These are phyloP conservation scores for Neodiprion virginianus DNA, from an alignment of 1,140 invertebrate genomes.

Conservation along the genomic window DNA sequence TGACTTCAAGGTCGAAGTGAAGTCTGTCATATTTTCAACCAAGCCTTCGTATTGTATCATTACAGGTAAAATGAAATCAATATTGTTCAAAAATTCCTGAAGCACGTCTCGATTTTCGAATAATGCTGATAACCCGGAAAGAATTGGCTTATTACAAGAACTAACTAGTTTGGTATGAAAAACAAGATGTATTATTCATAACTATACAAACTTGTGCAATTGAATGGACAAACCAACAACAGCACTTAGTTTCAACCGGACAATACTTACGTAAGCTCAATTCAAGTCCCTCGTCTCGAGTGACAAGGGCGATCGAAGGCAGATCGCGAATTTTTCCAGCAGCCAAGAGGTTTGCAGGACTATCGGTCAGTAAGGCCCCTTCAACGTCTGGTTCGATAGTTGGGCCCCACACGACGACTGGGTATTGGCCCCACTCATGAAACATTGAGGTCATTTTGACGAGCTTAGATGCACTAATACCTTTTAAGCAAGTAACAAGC, in stretches of 20 bases:
- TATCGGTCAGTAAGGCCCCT: background rate
- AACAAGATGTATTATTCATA: too few species aligned
- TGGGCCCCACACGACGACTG: background rate
- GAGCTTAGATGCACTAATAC: background rate
- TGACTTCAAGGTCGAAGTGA: background rate
- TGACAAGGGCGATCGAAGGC: background rate
- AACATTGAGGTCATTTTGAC: background rate
- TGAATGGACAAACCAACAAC: background rate
- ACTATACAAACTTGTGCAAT: too few species aligned
- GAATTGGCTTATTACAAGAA: too few species aligned
- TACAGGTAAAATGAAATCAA: background rate
- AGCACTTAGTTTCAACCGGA: background rate
- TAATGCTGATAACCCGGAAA: background rate
- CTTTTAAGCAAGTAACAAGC: background rate
- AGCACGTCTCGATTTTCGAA: background rate
- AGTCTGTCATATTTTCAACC: background rate
- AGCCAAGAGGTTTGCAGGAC: background rate
- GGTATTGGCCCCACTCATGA: background rate
- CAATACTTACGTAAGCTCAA: background rate
- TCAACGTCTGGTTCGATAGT: background rate
- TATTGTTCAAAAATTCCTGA: background rate
- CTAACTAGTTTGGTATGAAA: too few species aligned
- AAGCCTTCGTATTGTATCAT: background rate
- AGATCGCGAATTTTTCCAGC: constrained; percentile 2
- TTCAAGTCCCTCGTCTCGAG: background rate